Conservation (phyloP, 2,888 invertebrate genomes). For the Hesperia comma region DNA sequence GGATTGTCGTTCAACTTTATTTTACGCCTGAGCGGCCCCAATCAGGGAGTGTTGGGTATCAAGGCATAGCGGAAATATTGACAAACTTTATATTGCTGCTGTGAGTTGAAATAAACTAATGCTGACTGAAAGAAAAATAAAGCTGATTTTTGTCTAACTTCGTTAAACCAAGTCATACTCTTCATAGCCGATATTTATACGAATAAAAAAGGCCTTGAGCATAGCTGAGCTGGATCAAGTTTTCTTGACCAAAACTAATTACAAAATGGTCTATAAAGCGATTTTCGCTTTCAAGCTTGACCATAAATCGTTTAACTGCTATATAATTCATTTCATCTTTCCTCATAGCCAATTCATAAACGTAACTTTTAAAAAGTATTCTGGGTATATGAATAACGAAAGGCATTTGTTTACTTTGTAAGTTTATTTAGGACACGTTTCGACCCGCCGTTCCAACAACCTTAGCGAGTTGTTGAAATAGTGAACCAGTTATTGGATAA, state of each 20-base stretch:
- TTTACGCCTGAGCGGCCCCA: conserved; percentile 66
- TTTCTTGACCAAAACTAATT: not conserved
- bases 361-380: conserved; percentile 4
- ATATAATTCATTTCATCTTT: not conserved
- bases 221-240: no score
- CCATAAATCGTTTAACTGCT: not conserved
- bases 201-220: no score
- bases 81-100: conserved; percentile 69
- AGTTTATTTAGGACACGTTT: conserved; percentile 23
- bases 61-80: conserved; percentile 70
- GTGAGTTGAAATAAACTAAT: not conserved
- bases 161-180: not conserved
- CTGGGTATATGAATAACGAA: conserved; percentile 17
- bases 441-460: not conserved
- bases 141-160: not conserved
- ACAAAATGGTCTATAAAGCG: not conserved
- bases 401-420: conserved; percentile 4
- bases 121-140: conserved; percentile 11
- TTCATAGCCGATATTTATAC: no score
- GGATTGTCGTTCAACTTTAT: conserved; percentile 63
- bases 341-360: conserved; percentile 9
- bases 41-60: conserved; percentile 71
- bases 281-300: not conserved
- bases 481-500: conserved; percentile 13
- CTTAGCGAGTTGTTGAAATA: conserved; percentile 16